These are phyloP conservation scores for Tupiocoris notatus DNA, from an alignment of 2,888 invertebrate genomes.

Conservation along the genomic window DNA sequence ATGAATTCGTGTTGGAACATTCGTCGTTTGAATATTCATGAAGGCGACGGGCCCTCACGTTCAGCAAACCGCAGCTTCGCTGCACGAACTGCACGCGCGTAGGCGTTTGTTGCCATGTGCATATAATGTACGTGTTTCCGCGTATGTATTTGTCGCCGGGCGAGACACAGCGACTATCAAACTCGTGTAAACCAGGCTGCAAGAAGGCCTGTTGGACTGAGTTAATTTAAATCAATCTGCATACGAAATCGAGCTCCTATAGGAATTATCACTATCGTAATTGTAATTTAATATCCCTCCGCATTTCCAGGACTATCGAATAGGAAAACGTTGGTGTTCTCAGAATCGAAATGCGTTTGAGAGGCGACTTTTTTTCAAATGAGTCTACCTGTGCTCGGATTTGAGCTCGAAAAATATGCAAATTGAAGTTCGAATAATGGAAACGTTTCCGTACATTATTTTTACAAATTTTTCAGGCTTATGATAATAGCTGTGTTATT, in stretches of 20 bases:
- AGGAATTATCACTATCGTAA: background rate
- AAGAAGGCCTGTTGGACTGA: background rate
- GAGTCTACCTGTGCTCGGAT: too few relatives aligned
- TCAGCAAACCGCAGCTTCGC: background rate
- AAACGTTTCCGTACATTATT: too few relatives aligned
- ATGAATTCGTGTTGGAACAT: background rate
- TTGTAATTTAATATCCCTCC: background rate
- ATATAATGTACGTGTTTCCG: background rate
- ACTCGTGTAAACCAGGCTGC: background rate
- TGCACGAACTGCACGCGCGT: background rate
- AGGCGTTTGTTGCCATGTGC: background rate
- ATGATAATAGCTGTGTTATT: background rate
- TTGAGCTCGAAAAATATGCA: too few relatives aligned
- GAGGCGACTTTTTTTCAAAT: background rate
- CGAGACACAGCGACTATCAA: background rate
- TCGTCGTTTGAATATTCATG: background rate
- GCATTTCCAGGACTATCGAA: too few relatives aligned
- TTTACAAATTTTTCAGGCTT: background rate
- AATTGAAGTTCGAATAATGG: background rate
- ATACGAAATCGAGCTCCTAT: slow-evolving; percentile 3
- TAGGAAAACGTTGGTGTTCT: too few relatives aligned
- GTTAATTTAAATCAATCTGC: slow-evolving; percentile 18
- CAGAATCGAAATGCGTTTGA: too few relatives aligned
- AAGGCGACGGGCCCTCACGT: background rate
- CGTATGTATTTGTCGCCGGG: background rate